Conservation (phyloP, 64 coral and sea anemone genomes). For the Exaiptasia diaphana region DNA sequence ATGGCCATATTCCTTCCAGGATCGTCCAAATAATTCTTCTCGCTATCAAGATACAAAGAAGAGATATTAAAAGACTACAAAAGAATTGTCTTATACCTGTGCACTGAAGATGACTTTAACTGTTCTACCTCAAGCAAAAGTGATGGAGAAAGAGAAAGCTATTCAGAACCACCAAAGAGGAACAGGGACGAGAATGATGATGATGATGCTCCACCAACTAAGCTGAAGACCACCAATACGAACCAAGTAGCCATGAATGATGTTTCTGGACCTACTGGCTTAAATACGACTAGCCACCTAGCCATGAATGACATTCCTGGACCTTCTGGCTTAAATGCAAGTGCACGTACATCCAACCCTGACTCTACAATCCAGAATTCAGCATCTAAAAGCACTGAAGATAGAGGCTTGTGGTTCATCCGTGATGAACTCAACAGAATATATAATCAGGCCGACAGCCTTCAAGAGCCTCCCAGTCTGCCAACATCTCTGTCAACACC, state of each 20-base stretch:
- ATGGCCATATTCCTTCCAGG: conserved; percentile 48
- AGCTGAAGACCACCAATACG: too few species aligned
- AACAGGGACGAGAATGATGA: background rate
- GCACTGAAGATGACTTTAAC: conserved; percentile 54
- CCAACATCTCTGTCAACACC: background rate
- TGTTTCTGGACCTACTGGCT: too few species aligned
- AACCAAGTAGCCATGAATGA: too few species aligned
- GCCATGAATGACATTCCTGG: background rate
- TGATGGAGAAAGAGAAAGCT: background rate
- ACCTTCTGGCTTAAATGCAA: background rate
- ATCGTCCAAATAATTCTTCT: conserved; percentile 31
- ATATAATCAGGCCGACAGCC: background rate
- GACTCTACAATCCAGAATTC: too few species aligned
- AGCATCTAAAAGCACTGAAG: background rate
- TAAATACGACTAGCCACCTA: too few species aligned
- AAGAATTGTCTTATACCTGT: conserved; percentile 50
- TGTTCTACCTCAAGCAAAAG: background rate
- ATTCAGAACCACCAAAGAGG: background rate
- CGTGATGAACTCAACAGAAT: background rate
- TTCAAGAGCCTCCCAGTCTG: background rate
- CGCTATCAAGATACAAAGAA: conserved; percentile 36
- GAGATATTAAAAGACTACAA: conserved; percentile 71
- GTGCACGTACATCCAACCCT: background rate
- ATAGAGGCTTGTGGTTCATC: background rate
- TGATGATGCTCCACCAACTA: background rate